phyloP scores from a whole-genome alignment of 2,113 vertebrate genomes.

The Mormyrus lacerda region DNA sequence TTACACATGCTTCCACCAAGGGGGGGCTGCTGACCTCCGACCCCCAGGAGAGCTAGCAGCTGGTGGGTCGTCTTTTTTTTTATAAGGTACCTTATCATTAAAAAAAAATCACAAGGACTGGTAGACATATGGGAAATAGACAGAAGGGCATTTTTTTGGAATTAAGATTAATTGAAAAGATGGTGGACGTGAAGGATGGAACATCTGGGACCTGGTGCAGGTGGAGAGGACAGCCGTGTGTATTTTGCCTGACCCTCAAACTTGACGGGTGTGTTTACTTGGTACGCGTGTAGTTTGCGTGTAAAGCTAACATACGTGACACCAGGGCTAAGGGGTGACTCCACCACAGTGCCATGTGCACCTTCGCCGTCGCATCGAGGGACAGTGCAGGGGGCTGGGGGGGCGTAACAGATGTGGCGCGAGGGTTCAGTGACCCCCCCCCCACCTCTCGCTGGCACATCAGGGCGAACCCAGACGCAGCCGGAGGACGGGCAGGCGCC shows the following conservation, averaged over 20 bases:
- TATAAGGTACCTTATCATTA: slow-evolving; percentile 1
- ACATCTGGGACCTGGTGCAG: background rate
- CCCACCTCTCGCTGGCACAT: slow-evolving; percentile 34
- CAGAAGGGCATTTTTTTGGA: background rate
- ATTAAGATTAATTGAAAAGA: slow-evolving; percentile 11
- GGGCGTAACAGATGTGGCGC: background rate
- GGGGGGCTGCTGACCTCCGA: slow-evolving; percentile 40
- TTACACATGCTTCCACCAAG: slow-evolving; percentile 44
- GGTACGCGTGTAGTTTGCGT: background rate
- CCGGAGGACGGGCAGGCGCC: slow-evolving; percentile 35
- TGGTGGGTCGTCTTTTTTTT: slow-evolving; percentile 42
- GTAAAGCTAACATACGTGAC: background rate
- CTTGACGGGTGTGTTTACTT: background rate
- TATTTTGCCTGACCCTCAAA: background rate
- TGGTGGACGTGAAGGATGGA: background rate
- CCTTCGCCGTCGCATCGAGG: background rate
- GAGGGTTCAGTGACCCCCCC: slow-evolving; percentile 14
- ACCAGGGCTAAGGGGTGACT: background rate
- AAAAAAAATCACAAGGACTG: background rate
- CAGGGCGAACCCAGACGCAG: slow-evolving; percentile 45
- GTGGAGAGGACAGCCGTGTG: background rate
- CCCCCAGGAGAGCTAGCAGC: slow-evolving; percentile 44
- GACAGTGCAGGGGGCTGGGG: background rate
- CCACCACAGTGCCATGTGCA: background rate
- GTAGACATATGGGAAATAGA: background rate